Evolutionary conservation across 2,888 invertebrate species (phyloP), one percentile per base, ranked within the genome.

Genomic region (Choreutis nemorana): DNA sequence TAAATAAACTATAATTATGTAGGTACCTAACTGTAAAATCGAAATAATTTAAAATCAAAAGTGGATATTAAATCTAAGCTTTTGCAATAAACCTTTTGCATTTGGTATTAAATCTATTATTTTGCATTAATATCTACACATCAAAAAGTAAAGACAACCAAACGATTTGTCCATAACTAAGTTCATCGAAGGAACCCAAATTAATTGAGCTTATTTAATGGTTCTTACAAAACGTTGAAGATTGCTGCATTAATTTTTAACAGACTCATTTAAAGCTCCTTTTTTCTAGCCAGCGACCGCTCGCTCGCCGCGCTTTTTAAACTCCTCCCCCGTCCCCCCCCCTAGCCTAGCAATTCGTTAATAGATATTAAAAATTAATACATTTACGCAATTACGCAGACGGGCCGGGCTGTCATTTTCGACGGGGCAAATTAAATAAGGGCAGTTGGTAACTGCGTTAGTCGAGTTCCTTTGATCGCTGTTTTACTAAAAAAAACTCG

Each of bases 301-400:
- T 30, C 26, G 15, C 36, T 40, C 49, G 34, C 31, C 41, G 42
- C 45, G 49, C 49, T 55, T 60, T 63, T 63, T 50, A 60, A 65
- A 67, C 52, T 51, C 50, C 46, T 51, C 46, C 48, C 39, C 42
- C 39, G 39, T 36, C 34, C 34, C 40, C 30, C 31, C 31, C 23
- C 24, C 31, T 4, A 14, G 26, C 35, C 49, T 45, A 48, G 52
- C 60, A 64, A 58, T 67, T 61, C 58, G 60, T 57, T 72, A 71
- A 70, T 72, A 72, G 61, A 65, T 66, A 63, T 72, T 70, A 68
- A 71, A 68, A 66, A 71, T 71, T 68, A 70, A 72, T 62, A 63
- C 48, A 52, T 57, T 68, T 55, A 66, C 59, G 37, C 56, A 68
- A 72, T 72, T 67, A 65, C 48, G 33, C 40, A 37, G 40, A 39